A percentile compares a stretch with the other conserved stretches of the same genome.
Conservation (phyloP, 2,888 invertebrate genomes). For the Isotomurus palustris region DNA sequence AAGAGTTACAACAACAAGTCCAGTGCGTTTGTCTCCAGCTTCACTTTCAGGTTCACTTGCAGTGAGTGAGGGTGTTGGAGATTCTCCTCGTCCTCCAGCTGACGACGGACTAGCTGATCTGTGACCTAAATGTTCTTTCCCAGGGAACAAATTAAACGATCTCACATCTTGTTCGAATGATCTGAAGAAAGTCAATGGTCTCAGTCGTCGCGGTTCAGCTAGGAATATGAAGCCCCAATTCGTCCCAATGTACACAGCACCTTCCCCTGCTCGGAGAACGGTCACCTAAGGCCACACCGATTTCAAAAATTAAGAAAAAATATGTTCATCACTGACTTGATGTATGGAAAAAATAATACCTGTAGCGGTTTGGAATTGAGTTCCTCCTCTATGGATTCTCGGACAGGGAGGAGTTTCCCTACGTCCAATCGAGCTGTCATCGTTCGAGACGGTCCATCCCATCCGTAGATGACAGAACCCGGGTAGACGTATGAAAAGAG, state of each 20-base stretch:
- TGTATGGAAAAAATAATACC: conserved; percentile 50
- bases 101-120: neutral
- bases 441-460: conserved; percentile 65
- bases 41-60: conserved; percentile 27
- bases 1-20: conserved; percentile 38
- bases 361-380: conserved; percentile 72
- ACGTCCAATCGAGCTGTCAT: conserved; percentile 80
- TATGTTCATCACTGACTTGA: neutral
- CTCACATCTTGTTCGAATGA: conserved; percentile 80
- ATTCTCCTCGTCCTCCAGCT: conserved; percentile 12
- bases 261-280: conserved; percentile 60
- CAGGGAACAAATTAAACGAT: conserved; percentile 48
- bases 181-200: conserved; percentile 87
- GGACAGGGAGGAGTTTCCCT: conserved; percentile 84
- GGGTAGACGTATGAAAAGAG: conserved; percentile 81
- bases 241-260: conserved; percentile 80
- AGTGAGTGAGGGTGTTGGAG: conserved; percentile 24
- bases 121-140: no score
- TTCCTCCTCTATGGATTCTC: conserved; percentile 88
- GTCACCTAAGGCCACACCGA: conserved; percentile 58
- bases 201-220: conserved; percentile 70
- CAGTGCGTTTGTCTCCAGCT: conserved; percentile 17
- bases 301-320: neutral
- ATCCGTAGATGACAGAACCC: conserved; percentile 71
- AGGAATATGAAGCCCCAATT: conserved; percentile 92